Base-by-base conservation (phyloP, 1,140 invertebrate species). In the Ooceraea biroi region DNA sequence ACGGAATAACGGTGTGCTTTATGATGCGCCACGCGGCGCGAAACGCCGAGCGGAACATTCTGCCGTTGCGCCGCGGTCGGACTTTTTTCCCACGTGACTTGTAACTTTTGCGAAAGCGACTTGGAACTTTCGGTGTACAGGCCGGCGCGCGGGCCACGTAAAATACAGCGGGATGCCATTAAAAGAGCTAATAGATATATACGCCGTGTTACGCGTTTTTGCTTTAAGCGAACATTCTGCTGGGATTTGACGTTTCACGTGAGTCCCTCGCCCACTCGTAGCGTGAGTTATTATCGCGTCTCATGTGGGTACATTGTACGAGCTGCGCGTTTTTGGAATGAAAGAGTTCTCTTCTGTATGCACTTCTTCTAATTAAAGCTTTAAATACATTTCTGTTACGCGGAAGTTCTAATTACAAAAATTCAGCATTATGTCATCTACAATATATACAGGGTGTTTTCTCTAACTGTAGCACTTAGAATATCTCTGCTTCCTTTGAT, bases 61-160 rank as follows among this genome's bases (percentile, higher is more conserved):
- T 48, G 63, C 50, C 44, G 19, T 41, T 55, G 72, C n/a, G 22
- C 66, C n/a, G 25, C n/a, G n/a, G n/a, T 14, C 66, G 73, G 66
- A 27, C 78, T 83, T 80, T 83, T 76, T 77, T 78, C 82, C 82
- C 82, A 83, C 30, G 66, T 83, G 82, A 83, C 82, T 83, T 83
- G 82, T 83, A 83, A 83, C 73, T 83, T 83, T 44, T 50, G 46
- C 60, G 61, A 83, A 48, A 78, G 82, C 41, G 82, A 83, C 61
- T 83, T 83, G 74, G 46, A 83, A 76, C 48, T 83, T 83, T 65
- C 27, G n/a, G 48, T 19, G 55, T 77, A 66, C 48, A 17, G 19
- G 66, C 14, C 61, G 25, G 14, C 22, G 44, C n/a, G 44, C 55
- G 30, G 22, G 14, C 52, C 22, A 22, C 60, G 58, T 27, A 30